Evolutionary conservation across 2,888 invertebrate genomes (phyloP), one percentile per base, ranked within the genome.

Genomic region (Lacanobia oleracea): DNA sequence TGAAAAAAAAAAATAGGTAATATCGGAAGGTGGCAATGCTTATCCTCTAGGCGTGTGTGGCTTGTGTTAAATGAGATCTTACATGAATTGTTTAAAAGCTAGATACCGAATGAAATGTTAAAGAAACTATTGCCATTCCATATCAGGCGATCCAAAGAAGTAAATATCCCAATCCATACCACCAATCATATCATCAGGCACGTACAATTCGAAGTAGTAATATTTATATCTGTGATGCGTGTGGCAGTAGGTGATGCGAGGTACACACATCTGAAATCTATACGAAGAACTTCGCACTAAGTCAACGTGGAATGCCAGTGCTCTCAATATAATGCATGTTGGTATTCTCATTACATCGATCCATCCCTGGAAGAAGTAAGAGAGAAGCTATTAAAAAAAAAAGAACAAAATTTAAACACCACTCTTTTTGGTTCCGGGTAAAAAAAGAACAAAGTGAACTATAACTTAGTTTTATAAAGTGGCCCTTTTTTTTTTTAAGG

Each of bases 211-310:
- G 72, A 90, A 94, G 62, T 88, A 93, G 70, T 78, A 88, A 67
- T 92, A 93, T 73, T 87, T 89, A 48, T 37, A 87, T 23, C 91
- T 84, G 0, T 51, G 67, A 23, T 87, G 81, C 0, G 90, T 72
- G 71, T 94, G 92, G 23, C 90, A 90, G 64, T 89, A 89, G 1
- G 77, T 62, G 23, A 94, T 91, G 0, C 93, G 89, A 0, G 92
- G 92, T 0, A 94, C 92, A 66, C 94, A 94, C 0, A 94, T 79
- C 75, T 93, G 93, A 75, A 94, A 93, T 21, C 82, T 83, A 72
- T 85, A 92, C 0, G 92, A 70, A 0, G 93, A 91, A 51, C 88
- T 89, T 7, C 92, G 84, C 21, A 93, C 88, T 40, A 84, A 45
- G 45, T 93, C 91, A 16, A 78, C 73, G 50, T 87, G 86, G 33